A percentile compares a stretch with the other conserved stretches of the same genome.
Evolutionary conservation across 2,113 vertebrate species (phyloP).

Genomic region (Ammospiza caudacuta): DNA sequence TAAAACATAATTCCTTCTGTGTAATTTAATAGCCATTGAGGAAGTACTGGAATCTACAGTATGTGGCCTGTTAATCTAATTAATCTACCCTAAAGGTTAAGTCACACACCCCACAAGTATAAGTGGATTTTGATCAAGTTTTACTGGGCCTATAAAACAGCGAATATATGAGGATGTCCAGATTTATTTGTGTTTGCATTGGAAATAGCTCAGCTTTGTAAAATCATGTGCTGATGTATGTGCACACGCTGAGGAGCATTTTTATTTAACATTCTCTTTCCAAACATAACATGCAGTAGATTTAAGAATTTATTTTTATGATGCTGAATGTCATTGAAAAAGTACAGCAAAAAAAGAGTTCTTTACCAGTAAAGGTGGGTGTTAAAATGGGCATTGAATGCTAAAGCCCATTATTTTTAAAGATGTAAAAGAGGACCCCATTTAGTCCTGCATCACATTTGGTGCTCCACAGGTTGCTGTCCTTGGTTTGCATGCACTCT

Average conservation of each 20-base stretch:
- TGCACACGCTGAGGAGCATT: background rate
- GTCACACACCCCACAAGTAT: conserved; percentile 48
- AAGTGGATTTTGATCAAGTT: conserved; percentile 63
- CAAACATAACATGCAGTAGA: background rate
- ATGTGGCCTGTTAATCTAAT: conserved; percentile 71
- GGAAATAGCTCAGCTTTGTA: conserved; percentile 13
- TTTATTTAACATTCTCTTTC: conserved; percentile 26
- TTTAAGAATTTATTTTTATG: background rate
- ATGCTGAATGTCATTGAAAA: background rate
- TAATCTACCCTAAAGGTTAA: conserved; percentile 64
- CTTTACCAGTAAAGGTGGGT: background rate
- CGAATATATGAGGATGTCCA: conserved; percentile 22
- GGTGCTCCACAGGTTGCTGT: background rate
- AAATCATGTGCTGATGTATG: background rate
- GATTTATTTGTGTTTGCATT: conserved; percentile 39
- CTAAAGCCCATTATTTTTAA: background rate
- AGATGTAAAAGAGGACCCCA: background rate
- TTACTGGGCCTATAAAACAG: conserved; percentile 50
- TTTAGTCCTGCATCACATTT: background rate
- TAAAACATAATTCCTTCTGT: conserved; percentile 67
- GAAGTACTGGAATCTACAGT: conserved; percentile 68
- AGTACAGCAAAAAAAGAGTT: background rate
- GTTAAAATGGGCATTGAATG: background rate
- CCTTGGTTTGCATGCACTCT: background rate
- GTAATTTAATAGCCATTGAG: conserved; percentile 71